Base-by-base conservation (phyloP, 2,888 invertebrate species). In the Agonopterix heracliana region DNA sequence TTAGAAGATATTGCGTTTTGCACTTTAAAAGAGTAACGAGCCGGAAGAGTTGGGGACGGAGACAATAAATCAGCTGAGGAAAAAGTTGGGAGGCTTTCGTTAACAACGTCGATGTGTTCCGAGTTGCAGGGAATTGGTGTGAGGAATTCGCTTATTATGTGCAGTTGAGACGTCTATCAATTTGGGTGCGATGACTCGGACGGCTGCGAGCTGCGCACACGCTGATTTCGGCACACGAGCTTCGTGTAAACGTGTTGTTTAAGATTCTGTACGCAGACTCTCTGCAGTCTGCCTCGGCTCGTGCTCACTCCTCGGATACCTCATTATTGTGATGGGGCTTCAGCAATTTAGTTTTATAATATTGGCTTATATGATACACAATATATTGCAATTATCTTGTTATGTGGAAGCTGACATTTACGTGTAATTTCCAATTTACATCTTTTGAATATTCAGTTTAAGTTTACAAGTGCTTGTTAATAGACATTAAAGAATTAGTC, bases 61-160 rank as follows among this genome's bases (percentile, higher is more conserved):
- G 54, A 54, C 56, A 58, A 64, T 69, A 68, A 68, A 68, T 64
- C 61, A 56, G 49, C 12, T 11, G 13, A 41, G 51, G 46, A 57
- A 62, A 61, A 68, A 68, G 63, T 59, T 52, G 48, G 45, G 38
- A 38, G n/a, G 10, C n/a, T 38, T 38, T 38, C 38, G 38, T n/a
- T 13, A 41, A 41, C 41, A 12, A 12, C 10, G 11, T 7, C 12
- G 13, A 41, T 41, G 41, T 41, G 10, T 12, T 38, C 38, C 26
- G 38, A n/a, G 38, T 26, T 38, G 11, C 38, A n/a, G 3, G 36
- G 59, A 61, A 66, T 54, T 63, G 66, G 65, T 69, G 68, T 63
- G 61, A 66, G 63, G 67, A 67, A 74, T 72, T 54, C 64, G 57
- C 67, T 74, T 69, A 71, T 75, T 71, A 74, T 63, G 58, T 60